These are phyloP conservation scores for Notocelia uddmanniana DNA, from an alignment of 2,888 invertebrate genomes.

Conservation along the genomic window DNA sequence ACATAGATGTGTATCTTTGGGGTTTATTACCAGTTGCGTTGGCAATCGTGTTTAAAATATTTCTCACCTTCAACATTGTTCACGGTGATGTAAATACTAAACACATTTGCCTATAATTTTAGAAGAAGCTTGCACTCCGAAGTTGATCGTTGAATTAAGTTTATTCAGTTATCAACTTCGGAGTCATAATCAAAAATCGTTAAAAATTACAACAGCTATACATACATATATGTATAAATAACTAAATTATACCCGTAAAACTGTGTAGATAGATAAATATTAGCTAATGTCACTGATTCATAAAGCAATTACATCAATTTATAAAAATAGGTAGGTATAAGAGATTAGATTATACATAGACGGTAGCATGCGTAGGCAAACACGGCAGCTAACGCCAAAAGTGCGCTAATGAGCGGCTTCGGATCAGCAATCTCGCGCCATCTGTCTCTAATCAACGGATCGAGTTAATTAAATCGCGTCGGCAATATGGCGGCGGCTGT, in stretches of 20 bases:
- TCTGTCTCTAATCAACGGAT: conserved; percentile 85
- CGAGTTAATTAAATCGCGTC: conserved; percentile 84
- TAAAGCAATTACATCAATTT: background rate
- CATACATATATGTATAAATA: too few relatives aligned
- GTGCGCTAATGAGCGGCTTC: conserved; percentile 72
- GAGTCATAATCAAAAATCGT: background rate
- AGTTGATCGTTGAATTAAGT: background rate
- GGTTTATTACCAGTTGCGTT: background rate
- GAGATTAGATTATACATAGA: background rate
- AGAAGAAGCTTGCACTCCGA: background rate
- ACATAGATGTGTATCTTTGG: conserved; percentile 7
- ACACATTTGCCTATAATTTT: too few relatives aligned
- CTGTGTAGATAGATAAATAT: background rate
- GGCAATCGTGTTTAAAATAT: conserved; percentile 5
- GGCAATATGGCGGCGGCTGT: conserved; percentile 83
- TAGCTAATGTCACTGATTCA: background rate
- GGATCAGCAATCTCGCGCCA: conserved; percentile 79
- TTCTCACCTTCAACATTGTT: background rate
- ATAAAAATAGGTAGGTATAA: background rate
- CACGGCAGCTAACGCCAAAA: conserved; percentile 56
- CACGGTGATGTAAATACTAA: too few relatives aligned
- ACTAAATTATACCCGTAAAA: too few relatives aligned
- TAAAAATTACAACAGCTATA: too few relatives aligned
- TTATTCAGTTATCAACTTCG: background rate
- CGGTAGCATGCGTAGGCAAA: conserved; percentile 28